Percentiles rank a stretch among this genome's conserved stretches.
phyloP scores from a whole-genome alignment of 2,113 vertebrate species.

The Ranitomeya variabilis region DNA sequence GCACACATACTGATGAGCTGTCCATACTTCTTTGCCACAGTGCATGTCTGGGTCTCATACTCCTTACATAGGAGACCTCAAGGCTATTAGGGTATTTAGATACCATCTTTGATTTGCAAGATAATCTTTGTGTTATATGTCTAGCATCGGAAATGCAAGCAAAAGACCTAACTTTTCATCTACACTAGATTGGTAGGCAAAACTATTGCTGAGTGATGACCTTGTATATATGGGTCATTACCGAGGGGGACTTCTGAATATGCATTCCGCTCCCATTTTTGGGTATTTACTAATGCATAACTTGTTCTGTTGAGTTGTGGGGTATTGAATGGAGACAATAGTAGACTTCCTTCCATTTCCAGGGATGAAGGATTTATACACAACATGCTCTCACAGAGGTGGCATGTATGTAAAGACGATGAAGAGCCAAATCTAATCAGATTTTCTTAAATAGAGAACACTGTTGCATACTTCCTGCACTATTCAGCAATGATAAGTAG shows the following conservation, averaged over 20 bases:
- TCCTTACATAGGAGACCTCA: neutral
- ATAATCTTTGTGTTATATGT: neutral
- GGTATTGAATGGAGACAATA: neutral
- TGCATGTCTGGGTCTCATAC: neutral
- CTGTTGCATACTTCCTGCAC: neutral
- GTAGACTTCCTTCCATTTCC: neutral
- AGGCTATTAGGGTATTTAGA: neutral
- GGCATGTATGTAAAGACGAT: neutral
- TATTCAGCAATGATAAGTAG: neutral
- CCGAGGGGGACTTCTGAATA: neutral
- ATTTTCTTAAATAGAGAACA: neutral
- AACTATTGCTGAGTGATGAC: neutral
- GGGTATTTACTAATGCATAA: neutral
- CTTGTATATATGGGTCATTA: neutral
- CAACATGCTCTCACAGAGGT: no score
- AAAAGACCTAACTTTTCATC: neutral
- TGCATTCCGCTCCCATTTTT: constrained; percentile 11
- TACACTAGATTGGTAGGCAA: neutral
- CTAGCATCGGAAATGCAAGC: neutral
- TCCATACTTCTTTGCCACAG: neutral
- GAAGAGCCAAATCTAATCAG: neutral
- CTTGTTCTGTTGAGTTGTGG: neutral
- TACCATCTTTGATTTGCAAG: neutral
- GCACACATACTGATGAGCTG: neutral
- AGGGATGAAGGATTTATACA: neutral